A percentile compares a stretch with the other conserved stretches of the same genome.
Conservation (phyloP, 2,113 vertebrate genomes). For the Probosciger aterrimus region DNA sequence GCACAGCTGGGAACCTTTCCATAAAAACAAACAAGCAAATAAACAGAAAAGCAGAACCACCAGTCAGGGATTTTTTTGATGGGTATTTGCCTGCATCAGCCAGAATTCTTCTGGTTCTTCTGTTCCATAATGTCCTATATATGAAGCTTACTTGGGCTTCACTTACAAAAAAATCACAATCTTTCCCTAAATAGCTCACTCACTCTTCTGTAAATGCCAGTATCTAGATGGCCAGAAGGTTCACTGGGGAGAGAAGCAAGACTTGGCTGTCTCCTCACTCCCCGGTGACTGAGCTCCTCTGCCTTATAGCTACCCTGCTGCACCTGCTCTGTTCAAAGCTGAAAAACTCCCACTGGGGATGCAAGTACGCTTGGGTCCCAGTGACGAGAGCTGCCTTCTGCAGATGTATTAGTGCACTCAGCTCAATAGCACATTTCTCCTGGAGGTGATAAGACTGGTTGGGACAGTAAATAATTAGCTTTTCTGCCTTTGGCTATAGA, state of each 20-base stretch:
- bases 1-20: not conserved
- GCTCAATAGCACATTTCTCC: constrained; percentile 22
- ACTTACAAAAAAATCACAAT: not conserved
- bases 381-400: not conserved
- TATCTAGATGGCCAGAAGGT: not conserved
- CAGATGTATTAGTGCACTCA: not conserved
- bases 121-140: not conserved
- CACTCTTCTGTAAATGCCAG: not conserved
- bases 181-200: not conserved
- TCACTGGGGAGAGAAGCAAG: not conserved
- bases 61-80: not conserved
- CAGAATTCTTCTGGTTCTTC: not conserved
- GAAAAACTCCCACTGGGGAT: constrained; percentile 9
- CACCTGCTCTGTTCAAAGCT: constrained; percentile 58
- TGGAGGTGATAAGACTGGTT: constrained; percentile 46
- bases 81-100: not conserved
- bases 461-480: constrained; percentile 78
- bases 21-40: not conserved
- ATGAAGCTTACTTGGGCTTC: not conserved
- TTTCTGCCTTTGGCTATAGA: constrained; percentile 69
- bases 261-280: not conserved
- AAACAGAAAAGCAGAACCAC: not conserved
- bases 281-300: not conserved
- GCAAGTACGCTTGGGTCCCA: not conserved
- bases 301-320: constrained; percentile 33